Base-by-base conservation (phyloP, 2,113 vertebrate genomes). In the Microtus pennsylvanicus region DNA sequence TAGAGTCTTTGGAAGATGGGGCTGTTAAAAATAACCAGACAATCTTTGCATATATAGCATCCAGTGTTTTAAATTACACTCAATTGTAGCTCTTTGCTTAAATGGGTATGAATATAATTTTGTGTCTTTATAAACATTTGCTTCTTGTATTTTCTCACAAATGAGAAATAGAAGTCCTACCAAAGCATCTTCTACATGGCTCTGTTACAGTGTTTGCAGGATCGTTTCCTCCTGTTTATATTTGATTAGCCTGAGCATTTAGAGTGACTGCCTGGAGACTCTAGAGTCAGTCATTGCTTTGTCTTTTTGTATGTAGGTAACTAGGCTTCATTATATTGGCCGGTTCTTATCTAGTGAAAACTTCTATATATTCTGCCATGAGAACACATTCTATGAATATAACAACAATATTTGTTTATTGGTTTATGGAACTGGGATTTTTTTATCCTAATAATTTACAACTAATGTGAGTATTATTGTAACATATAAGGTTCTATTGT, bases 361-460 rank as follows among this genome's bases (percentile, higher is more conserved):
- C 4, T 78, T 89, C 28, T 7, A 42, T 61, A 70, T 70, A 55
- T 90, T 87, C 30, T 74, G 21, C 28, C 33, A 47, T 93, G 55
- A 61, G 22, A 91, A 78, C 1, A 70, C 88, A 81, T 85, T 65
- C 61, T 86, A 42, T 89, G 78, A 93, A 61, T 75, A 86, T 94
- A 90, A 65, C 45, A 89, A n/a, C 50, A 89, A 28, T 94, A 67
- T 61, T 96, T 90, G 16, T 78, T 90, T 90, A 33, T 83, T 96
- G 78, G 21, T 38, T 72, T 69, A 90, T 38, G 47, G 63, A 19
- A 1, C 52, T 91, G 14, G 19, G 47, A 30, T 42, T 94, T 94
- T 94, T 89, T 89, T 81, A 14, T 86, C 21, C 85, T 0, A 65
- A 42, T 77, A 86, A 91, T 93, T 94, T 38, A 86, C 61, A 81